A percentile compares a stretch with the other conserved stretches of the same genome.
These are phyloP conservation scores for Enteromius trimaculatus DNA, from an alignment of 2,797 vertebrate species.

Conservation along the genomic window DNA sequence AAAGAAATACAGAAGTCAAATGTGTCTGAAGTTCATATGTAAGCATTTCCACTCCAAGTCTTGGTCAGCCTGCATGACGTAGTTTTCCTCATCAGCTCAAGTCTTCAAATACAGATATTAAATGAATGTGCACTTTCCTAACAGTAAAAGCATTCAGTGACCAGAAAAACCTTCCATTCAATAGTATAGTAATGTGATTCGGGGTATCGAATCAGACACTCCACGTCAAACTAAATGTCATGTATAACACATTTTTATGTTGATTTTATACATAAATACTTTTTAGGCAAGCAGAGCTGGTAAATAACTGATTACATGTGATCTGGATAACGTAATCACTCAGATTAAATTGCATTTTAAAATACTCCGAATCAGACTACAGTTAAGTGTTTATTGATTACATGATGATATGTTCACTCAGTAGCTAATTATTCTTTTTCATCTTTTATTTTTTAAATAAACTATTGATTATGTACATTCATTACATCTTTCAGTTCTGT, in stretches of 20 bases:
- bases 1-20: background rate
- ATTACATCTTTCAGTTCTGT: no score
- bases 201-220: background rate
- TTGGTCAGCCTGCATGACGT: background rate
- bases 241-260: no score
- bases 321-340: no score
- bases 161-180: background rate
- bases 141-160: background rate
- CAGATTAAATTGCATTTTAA: no score
- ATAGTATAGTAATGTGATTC: background rate
- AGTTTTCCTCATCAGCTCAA: background rate
- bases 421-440: no score
- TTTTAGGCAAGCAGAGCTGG: no score
- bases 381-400: no score
- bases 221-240: background rate
- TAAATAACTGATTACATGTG: no score
- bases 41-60: background rate
- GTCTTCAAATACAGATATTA: background rate
- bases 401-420: no score
- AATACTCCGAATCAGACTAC: background rate
- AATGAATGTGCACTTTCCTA: background rate
- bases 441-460: no score
- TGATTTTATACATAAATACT: no score
- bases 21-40: background rate
- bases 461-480: no score